phyloP scores from a whole-genome alignment of 2,797 vertebrate species.

The Lophotriccus pileatus region DNA sequence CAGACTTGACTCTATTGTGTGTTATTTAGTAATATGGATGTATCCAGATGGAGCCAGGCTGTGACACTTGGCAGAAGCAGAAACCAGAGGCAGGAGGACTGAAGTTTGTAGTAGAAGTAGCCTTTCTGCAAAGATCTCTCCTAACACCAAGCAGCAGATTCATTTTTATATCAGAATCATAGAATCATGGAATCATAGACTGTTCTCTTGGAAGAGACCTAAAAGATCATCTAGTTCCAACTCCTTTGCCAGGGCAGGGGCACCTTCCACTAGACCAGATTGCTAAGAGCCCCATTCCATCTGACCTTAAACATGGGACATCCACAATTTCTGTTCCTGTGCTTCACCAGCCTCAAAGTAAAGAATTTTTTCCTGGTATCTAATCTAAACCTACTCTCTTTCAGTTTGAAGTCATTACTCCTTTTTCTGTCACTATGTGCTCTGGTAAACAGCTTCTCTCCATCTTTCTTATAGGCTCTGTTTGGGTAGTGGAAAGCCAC shows the following conservation, averaged over 20 bases:
- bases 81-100: not conserved
- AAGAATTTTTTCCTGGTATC: not conserved
- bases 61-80: not conserved
- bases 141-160: not conserved
- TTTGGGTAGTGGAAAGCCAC: not conserved
- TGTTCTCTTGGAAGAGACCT: rapidly evolving
- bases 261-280: not conserved
- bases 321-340: not conserved
- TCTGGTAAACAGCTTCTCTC: not conserved
- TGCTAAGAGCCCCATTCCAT: not conserved
- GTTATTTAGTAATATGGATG: not conserved
- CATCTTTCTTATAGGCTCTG: not conserved
- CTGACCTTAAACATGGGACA: not conserved
- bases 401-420: not conserved
- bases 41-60: not conserved
- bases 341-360: not conserved
- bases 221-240: not conserved
- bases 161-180: not conserved
- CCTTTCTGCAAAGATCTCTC: not conserved
- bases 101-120: not conserved
- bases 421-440: not conserved
- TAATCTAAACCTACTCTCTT: not conserved
- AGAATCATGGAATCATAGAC: not conserved
- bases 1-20: not conserved
- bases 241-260: rapidly evolving